Evolutionary conservation across 23 tunicate genomes (phyloP), one percentile per base, ranked within the genome.

Genomic region (Pegea sp.): DNA sequence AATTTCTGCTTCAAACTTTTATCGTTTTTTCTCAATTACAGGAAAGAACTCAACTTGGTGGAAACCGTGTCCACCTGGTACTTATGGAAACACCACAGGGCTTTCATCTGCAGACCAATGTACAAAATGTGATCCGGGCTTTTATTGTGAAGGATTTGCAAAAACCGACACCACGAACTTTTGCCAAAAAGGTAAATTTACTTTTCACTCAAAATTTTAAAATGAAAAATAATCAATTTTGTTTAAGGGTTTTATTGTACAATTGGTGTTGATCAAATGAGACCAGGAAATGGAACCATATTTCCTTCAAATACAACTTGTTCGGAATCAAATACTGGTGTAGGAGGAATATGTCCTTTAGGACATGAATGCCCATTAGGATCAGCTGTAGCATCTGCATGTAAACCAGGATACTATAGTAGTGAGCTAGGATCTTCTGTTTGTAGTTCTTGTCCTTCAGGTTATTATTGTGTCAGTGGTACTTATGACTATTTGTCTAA

Each of bases 11-110:
- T 21, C 6, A 5, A 8, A 26, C 43, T 27, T 27, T 55, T 55
- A 7, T 50, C 21, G 21, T 50, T 38, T 38, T 38, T 16, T 11
- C 46, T 16, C 16, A 11, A 8, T 19, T 58, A 4, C 16, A 67
- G 73, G 73, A 43, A 33, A 57, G 1, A 66, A 74, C 52, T 64
- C 84, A 7, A 66, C 57, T 21, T 74, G 84, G 84, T 72, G 84
- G 81, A 63, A 46, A 31, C 80, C 75, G 16, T 89, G 98, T 52
- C 98, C 98, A 4, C 31, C 90, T 31, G 98, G 98, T 18, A 89
- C 81, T 34, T 89, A 65, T 68, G 53, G 70, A 55, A 66, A 66
- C 31, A 59, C n/a, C 7, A 44, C 58, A 0, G 81, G 81, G 0
- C 63, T 77, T 3, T 27, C 67, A 11, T 13, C 54, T 22, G 75